These are phyloP conservation scores for Pitangus sulphuratus DNA, from an alignment of 2,797 vertebrate species.

Conservation along the genomic window DNA sequence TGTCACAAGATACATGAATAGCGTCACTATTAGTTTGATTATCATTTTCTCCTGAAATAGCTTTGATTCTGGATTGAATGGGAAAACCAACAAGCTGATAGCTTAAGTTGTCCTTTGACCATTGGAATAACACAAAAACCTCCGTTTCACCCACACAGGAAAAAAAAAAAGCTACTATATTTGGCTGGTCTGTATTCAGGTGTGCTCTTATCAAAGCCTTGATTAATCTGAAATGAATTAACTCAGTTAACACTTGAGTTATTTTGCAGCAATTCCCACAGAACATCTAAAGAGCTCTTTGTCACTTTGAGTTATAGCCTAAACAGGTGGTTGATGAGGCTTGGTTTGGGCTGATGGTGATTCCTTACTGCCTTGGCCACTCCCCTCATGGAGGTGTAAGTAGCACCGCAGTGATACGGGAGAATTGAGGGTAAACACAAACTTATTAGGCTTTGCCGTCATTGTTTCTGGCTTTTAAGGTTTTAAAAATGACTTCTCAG, in stretches of 20 bases:
- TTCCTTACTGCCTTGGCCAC: not conserved
- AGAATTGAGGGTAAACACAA: not conserved
- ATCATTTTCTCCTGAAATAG: not conserved
- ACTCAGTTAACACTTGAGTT: conserved; percentile 34
- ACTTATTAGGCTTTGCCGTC: not conserved
- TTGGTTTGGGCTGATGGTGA: not conserved
- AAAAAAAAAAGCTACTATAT: not conserved
- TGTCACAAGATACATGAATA: not conserved
- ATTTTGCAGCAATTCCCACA: not conserved
- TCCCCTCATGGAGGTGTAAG: fast-evolving
- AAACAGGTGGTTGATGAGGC: not conserved
- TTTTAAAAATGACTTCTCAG: not conserved
- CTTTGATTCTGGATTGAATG: not conserved
- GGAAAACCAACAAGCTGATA: not conserved
- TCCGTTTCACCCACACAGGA: not conserved
- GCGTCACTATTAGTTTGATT: not conserved
- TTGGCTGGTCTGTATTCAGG: not conserved
- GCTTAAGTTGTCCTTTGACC: not conserved
- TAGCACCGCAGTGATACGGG: not conserved
- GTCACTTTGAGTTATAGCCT: conserved; percentile 12
- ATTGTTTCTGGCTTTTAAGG: not conserved
- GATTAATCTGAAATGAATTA: conserved; percentile 50
- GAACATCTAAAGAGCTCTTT: conserved; percentile 8
- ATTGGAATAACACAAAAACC: not conserved
- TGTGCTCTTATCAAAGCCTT: conserved; percentile 11